Conservation (phyloP, 1,140 invertebrate genomes). For the Charaxes varanes region DNA sequence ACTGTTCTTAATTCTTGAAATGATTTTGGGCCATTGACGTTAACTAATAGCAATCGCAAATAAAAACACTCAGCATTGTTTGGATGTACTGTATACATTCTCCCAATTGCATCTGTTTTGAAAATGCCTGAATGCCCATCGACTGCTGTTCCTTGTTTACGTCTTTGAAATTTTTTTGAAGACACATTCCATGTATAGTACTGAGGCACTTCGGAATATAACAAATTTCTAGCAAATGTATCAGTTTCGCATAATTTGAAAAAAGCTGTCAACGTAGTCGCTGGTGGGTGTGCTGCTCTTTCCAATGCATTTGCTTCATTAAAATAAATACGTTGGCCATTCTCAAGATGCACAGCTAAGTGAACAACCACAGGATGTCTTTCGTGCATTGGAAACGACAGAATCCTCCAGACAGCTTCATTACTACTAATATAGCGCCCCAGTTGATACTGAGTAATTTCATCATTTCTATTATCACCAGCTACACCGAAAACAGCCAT, state of each 20-base stretch:
- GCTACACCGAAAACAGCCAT: too few species aligned
- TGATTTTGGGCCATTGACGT: conserved; percentile 10
- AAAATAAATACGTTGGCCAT: too few species aligned
- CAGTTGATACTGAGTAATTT: conserved; percentile 18
- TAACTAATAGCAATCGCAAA: too few species aligned
- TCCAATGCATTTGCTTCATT: conserved; percentile 30
- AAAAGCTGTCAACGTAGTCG: conserved; percentile 58
- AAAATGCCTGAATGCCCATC: conserved; percentile 9
- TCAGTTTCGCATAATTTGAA: conserved; percentile 44
- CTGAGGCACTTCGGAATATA: conserved; percentile 47
- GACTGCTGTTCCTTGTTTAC: conserved; percentile 13
- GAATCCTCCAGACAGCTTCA: conserved; percentile 18
- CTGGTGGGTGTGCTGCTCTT: conserved; percentile 28
- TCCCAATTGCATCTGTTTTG: too few species aligned
- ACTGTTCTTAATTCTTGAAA: conserved; percentile 15
- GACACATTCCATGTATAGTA: conserved; percentile 38
- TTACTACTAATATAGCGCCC: conserved; percentile 22
- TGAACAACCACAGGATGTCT: conserved; percentile 34
- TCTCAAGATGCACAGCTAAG: conserved; percentile 40
- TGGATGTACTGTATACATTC: too few species aligned
- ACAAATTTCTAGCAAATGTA: conserved; percentile 46
- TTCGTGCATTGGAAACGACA: conserved; percentile 21
- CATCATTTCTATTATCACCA: conserved; percentile 15
- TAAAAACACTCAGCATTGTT: conserved; percentile 3
- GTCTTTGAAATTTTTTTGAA: conserved; percentile 6